Conservation (phyloP, 1,140 invertebrate species). For the Listronotus oregonensis region DNA sequence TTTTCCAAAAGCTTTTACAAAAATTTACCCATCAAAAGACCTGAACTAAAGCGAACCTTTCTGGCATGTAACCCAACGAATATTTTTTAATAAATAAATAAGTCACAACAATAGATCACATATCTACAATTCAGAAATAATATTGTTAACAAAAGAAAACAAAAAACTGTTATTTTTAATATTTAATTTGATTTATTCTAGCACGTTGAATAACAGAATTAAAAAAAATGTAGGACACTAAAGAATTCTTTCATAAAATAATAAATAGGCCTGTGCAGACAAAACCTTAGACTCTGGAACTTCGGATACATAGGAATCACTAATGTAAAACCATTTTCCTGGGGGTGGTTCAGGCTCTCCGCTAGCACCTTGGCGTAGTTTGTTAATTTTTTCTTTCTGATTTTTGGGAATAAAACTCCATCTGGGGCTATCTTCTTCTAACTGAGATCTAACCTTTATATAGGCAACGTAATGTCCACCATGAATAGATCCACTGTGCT, state of each 20-base stretch:
- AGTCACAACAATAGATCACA: too few species aligned
- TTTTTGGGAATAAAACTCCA: slow-evolving; percentile 72
- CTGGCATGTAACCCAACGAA: too few species aligned
- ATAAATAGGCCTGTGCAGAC: slow-evolving; percentile 90
- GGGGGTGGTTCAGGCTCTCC: slow-evolving; percentile 62
- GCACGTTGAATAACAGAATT: too few species aligned
- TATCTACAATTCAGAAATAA: too few species aligned
- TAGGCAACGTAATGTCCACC: slow-evolving; percentile 97
- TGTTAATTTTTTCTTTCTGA: slow-evolving; percentile 56
- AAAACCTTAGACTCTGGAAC: slow-evolving; percentile 81
- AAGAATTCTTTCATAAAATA: slow-evolving; percentile 87
- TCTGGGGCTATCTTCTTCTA: slow-evolving; percentile 64
- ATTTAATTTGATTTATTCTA: too few species aligned
- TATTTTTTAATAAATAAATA: too few species aligned
- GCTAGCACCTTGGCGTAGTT: slow-evolving; percentile 43
- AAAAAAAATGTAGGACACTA: too few species aligned
- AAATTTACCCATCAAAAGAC: too few species aligned
- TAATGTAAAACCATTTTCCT: slow-evolving; percentile 91
- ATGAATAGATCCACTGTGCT: slow-evolving; percentile 87
- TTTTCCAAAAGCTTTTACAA: too few species aligned
- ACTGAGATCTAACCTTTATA: slow-evolving; percentile 72
- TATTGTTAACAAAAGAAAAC: too few species aligned
- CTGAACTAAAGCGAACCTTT: too few species aligned
- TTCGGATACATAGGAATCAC: slow-evolving; percentile 83
- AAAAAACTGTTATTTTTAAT: too few species aligned